These are phyloP conservation scores for Lepidonotus clava DNA, from an alignment of 2,888 invertebrate species.

Conservation along the genomic window DNA sequence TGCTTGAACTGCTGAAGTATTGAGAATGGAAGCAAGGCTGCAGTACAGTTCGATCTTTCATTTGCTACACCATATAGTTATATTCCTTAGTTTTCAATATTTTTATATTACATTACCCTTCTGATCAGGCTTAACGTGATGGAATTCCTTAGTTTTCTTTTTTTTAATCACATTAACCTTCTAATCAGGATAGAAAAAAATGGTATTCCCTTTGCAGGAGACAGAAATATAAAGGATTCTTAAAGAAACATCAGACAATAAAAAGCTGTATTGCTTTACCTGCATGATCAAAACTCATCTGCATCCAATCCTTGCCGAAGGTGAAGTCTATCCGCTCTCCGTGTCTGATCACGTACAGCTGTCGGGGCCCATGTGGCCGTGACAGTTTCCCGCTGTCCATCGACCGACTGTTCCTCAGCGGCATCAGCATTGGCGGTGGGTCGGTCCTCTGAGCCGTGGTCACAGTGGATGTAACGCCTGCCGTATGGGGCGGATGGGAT, in stretches of 20 bases:
- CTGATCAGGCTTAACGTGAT: too few relatives aligned
- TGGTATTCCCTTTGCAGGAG: too few relatives aligned
- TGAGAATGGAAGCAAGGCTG: too few relatives aligned
- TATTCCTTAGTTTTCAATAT: too few relatives aligned
- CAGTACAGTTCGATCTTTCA: too few relatives aligned
- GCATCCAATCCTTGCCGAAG: constrained; percentile 91
- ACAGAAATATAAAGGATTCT: too few relatives aligned
- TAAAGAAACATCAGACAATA: too few relatives aligned
- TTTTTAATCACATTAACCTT: too few relatives aligned
- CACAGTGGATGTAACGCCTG: neutral
- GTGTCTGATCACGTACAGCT: constrained; percentile 89
- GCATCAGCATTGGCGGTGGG: constrained; percentile 32
- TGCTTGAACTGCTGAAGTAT: neutral
- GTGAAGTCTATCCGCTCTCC: constrained; percentile 97
- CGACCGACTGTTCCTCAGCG: constrained; percentile 15
- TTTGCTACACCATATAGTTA: too few relatives aligned
- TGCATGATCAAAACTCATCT: constrained; percentile 88
- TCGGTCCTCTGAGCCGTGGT: neutral
- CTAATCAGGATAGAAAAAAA: too few relatives aligned
- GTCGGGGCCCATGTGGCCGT: constrained; percentile 62
- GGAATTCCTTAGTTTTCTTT: too few relatives aligned
- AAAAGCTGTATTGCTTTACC: too few relatives aligned
- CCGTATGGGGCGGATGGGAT: neutral
- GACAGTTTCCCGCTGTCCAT: constrained; percentile 41
- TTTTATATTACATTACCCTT: neutral